These are phyloP conservation scores for Tetrax tetrax DNA, from an alignment of 2,113 vertebrate genomes.

Conservation along the genomic window DNA sequence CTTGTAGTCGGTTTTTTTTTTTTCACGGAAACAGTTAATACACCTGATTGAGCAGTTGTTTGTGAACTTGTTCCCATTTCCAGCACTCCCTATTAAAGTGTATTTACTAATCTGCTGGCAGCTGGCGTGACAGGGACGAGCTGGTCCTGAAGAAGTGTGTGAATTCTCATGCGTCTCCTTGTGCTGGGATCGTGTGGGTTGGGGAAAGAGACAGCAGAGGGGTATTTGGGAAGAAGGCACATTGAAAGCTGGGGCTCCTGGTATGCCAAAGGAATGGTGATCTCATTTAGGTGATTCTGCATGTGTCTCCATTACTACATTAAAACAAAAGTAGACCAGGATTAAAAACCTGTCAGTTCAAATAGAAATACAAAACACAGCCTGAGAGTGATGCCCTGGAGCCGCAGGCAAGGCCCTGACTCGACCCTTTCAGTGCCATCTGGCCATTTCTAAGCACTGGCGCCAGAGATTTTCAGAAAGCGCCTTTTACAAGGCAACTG, in stretches of 20 bases:
- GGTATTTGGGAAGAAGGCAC: neutral
- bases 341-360: neutral
- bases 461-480: neutral
- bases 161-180: accelerated
- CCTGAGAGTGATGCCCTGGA: neutral
- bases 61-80: neutral
- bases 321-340: neutral
- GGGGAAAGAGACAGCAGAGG: neutral
- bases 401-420: neutral
- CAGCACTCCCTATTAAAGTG: neutral
- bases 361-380: neutral
- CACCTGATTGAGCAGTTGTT: accelerated
- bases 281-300: neutral
- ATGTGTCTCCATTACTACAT: neutral
- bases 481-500: neutral
- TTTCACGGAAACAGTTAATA: neutral
- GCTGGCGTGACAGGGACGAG: neutral
- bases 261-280: accelerated
- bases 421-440: neutral
- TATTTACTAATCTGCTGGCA: neutral
- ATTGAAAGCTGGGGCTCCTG: neutral
- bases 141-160: accelerated
- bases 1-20: neutral
- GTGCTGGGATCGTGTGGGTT: accelerated
- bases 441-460: neutral